These are phyloP conservation scores for Pseudococcus jackbeardsleyi DNA, from an alignment of 2,888 invertebrate genomes.

Conservation along the genomic window DNA sequence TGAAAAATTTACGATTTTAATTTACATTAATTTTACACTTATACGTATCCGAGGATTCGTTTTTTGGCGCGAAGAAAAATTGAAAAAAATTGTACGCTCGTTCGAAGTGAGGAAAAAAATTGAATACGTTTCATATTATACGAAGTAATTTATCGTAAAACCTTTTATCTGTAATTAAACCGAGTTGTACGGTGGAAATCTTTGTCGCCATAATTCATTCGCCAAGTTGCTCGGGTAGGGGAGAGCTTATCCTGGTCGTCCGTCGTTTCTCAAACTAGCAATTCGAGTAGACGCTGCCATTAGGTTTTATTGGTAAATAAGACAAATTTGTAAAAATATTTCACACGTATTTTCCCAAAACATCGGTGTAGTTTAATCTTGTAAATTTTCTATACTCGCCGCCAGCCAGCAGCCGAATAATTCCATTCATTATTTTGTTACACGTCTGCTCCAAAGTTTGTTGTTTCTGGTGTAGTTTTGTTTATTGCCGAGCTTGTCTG, in stretches of 20 bases:
- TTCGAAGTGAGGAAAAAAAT: neutral
- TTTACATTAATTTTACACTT: constrained; percentile 5
- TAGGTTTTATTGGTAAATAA: constrained; percentile 42
- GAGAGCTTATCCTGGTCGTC: neutral
- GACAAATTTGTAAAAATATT: constrained; percentile 47
- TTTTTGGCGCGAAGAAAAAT: neutral
- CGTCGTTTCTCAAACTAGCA: neutral
- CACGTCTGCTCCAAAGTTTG: neutral
- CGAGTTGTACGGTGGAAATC: neutral
- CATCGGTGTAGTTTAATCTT: constrained; percentile 20
- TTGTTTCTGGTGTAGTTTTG: constrained; percentile 1
- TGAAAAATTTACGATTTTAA: constrained; percentile 29
- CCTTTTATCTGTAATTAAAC: constrained; percentile 53
- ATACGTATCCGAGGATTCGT: neutral
- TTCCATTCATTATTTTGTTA: constrained; percentile 34
- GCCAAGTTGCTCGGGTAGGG: neutral
- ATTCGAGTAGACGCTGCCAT: neutral
- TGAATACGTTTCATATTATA: constrained; percentile 21
- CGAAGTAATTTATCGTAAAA: constrained; percentile 47
- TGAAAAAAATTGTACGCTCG: neutral
- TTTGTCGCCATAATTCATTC: constrained; percentile 30
- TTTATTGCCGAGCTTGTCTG: neutral
- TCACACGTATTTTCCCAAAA: constrained; percentile 28
- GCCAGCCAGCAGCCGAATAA: neutral
- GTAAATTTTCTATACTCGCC: constrained; percentile 2